phyloP scores from a whole-genome alignment of 2,797 vertebrate species.

The Alectoris magna region DNA sequence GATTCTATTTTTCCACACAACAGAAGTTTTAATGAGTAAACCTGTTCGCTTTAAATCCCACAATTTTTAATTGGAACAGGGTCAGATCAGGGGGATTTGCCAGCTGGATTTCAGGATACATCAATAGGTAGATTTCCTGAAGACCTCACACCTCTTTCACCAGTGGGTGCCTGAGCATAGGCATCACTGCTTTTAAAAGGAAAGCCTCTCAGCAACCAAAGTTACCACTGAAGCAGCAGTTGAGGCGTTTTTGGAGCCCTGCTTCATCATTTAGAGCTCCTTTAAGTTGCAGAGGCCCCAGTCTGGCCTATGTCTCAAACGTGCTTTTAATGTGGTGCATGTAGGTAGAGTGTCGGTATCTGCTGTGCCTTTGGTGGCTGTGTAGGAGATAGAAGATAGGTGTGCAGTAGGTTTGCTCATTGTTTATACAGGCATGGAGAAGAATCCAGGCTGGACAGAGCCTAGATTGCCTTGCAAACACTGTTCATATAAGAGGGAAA shows the following conservation, averaged over 20 bases:
- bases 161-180: not conserved
- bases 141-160: not conserved
- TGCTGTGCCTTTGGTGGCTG: not conserved
- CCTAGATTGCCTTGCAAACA: not conserved
- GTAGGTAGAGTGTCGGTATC: not conserved
- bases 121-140: not conserved
- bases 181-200: not conserved
- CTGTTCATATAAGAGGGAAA: fast-evolving
- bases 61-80: not conserved
- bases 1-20: not conserved
- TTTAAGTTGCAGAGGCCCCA: not conserved
- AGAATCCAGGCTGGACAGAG: not conserved
- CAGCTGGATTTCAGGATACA: not conserved
- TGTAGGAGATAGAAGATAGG: not conserved
- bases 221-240: not conserved
- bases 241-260: not conserved
- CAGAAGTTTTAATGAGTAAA: not conserved
- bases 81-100: not conserved
- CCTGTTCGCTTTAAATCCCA: not conserved
- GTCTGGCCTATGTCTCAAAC: not conserved
- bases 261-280: not conserved
- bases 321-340: not conserved
- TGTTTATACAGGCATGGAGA: not conserved
- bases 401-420: fast-evolving
- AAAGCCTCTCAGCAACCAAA: not conserved